These are phyloP conservation scores for Neomorphus geoffroyi DNA, from an alignment of 2,797 vertebrate species.

Conservation along the genomic window DNA sequence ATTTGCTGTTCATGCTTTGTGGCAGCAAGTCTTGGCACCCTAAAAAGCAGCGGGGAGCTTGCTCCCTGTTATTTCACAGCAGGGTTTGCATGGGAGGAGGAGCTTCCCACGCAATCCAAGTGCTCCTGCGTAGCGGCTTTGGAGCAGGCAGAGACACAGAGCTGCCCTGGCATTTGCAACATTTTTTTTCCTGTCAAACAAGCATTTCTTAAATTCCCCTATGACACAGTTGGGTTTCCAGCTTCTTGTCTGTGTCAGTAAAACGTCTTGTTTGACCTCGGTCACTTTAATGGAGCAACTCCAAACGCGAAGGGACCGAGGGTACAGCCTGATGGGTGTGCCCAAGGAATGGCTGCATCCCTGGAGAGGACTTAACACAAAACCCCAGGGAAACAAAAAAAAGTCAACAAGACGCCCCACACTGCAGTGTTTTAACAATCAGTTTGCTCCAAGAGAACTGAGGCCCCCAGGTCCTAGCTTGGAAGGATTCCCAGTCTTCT, in stretches of 20 bases:
- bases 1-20: accelerated
- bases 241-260: background rate
- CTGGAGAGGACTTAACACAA: background rate
- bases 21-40: background rate
- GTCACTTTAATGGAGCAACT: background rate
- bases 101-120: background rate
- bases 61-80: background rate
- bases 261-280: background rate
- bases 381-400: background rate
- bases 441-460: background rate
- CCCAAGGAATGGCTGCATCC: background rate
- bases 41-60: background rate
- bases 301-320: background rate
- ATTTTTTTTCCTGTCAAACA: background rate
- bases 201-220: accelerated
- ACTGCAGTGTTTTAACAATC: background rate
- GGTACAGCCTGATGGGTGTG: background rate
- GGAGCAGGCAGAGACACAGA: background rate
- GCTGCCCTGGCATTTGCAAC: accelerated
- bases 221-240: background rate
- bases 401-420: background rate
- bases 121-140: background rate
- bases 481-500: slow-evolving; percentile 26
- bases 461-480: background rate
- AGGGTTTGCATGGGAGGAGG: background rate